phyloP scores from a whole-genome alignment of 2,888 invertebrate species.

The Metallyticus violacea region DNA sequence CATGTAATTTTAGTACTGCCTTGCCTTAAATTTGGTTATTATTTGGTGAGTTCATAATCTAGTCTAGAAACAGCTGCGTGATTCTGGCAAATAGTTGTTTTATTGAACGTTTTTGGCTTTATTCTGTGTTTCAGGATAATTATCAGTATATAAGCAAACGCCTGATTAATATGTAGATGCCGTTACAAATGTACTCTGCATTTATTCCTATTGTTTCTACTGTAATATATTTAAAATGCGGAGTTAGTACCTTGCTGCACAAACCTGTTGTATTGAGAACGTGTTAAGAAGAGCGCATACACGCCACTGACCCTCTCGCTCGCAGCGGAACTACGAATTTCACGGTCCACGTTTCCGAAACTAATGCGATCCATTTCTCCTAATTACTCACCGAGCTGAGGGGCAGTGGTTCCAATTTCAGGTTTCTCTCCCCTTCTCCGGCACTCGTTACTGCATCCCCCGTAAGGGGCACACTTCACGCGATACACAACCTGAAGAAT shows the following conservation, averaged over 20 bases:
- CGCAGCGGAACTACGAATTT: conserved; percentile 18
- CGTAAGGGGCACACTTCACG: background rate
- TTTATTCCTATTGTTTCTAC: too few species aligned
- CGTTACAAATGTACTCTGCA: too few species aligned
- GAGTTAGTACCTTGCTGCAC: background rate
- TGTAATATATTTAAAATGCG: too few species aligned
- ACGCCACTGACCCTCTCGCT: background rate
- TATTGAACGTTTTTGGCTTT: too few species aligned
- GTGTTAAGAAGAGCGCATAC: background rate
- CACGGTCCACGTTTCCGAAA: conserved; percentile 25
- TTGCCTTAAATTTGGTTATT: too few species aligned
- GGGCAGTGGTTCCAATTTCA: conserved; percentile 1
- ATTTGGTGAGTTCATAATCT: too few species aligned
- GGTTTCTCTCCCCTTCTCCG: background rate
- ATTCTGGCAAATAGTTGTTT: too few species aligned
- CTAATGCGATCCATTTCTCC: conserved; percentile 27
- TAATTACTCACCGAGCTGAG: conserved; percentile 18
- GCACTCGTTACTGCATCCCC: background rate
- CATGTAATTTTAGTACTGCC: too few species aligned
- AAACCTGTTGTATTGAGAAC: background rate
- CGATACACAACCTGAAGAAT: background rate
- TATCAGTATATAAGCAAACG: too few species aligned
- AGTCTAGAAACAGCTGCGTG: too few species aligned
- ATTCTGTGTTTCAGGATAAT: too few species aligned
- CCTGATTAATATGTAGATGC: too few species aligned